Base-by-base conservation (phyloP, 2,113 vertebrate species). In the Saccopteryx bilineata region DNA sequence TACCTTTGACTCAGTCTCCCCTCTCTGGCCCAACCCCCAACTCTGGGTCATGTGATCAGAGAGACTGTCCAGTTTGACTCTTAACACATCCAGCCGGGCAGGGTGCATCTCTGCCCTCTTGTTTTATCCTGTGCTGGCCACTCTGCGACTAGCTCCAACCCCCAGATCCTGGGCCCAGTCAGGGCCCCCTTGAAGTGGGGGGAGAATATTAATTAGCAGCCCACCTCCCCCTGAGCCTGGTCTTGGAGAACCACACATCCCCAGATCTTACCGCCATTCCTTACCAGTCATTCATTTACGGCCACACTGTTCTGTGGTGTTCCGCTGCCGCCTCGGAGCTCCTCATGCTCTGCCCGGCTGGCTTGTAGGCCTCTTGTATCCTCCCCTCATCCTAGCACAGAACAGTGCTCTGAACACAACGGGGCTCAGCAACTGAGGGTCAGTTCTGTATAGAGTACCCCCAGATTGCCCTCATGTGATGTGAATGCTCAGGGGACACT, bases 321-420 rank as follows among this genome's bases (percentile, higher is more conserved):
- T 75, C 58, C 2, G 0, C n/a, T 15, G 17, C 19, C 58, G 7
- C 58, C n/a, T 52, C 1, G 1, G 2, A 23, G 6, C n/a, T 7
- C 75, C 71, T 72, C 50, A 0, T 1, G 7, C 28, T 33, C 79
- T 50, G 5, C 5, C 52, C 23, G 23, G 31, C 79, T 0, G 7
- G n/a, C 15, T 5, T 7, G n/a, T 10, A 5, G 23, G 21, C 48
- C 23, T 66, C 54, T 54, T 17, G 4, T 65, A 39, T 19, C 65
- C 21, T 69, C 54, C 54, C 54, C 23, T 61, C 52, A 21, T 58
- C 12, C 80, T 46, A 31, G 56, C 39, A 39, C 56, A 46, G 28
- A 60, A 39, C 12, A 3, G 9, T 23, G 56, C 66, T 90, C 60
- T 72, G 82, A 68, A 48, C 26, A 18, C 54, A 21, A 6, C 4